Evolutionary conservation across 2,888 invertebrate species (phyloP).

Genomic region (Xylota sylvarum): DNA sequence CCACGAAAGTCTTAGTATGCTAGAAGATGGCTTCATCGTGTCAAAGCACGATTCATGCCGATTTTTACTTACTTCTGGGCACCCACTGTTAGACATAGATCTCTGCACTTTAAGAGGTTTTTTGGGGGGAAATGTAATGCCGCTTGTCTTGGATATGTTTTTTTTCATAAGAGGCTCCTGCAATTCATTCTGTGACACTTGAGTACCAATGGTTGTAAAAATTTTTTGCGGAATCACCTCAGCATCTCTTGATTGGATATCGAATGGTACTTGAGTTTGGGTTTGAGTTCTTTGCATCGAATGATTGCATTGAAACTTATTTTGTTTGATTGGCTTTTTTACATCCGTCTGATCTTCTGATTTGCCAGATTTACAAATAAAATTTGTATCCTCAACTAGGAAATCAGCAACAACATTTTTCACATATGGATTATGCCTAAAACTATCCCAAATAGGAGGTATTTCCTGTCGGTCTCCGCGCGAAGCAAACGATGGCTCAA

Average conservation of each 20-base stretch:
- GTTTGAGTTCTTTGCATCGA: not conserved
- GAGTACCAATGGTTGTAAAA: not conserved
- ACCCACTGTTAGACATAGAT: not conserved
- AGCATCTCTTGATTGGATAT: not conserved
- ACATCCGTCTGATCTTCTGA: not conserved
- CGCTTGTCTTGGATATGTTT: not conserved
- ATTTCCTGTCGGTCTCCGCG: not conserved
- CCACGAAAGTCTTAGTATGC: constrained; percentile 14
- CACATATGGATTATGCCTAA: not conserved
- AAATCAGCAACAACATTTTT: constrained; percentile 19
- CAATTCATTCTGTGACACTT: not conserved
- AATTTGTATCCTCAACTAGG: not conserved
- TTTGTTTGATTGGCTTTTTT: not conserved
- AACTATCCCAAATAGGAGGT: constrained; percentile 2
- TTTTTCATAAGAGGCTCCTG: not conserved
- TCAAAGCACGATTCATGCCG: not conserved
- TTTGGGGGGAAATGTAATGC: no score
- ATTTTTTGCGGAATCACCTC: not conserved
- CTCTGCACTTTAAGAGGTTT: not conserved
- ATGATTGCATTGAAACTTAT: not conserved
- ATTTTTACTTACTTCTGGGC: not conserved
- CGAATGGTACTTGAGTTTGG: not conserved
- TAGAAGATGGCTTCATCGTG: not conserved
- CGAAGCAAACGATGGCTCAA: not conserved
- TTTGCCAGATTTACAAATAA: not conserved